Evolutionary conservation across 2,113 vertebrate species (phyloP).

Genomic region (Charina bottae): DNA sequence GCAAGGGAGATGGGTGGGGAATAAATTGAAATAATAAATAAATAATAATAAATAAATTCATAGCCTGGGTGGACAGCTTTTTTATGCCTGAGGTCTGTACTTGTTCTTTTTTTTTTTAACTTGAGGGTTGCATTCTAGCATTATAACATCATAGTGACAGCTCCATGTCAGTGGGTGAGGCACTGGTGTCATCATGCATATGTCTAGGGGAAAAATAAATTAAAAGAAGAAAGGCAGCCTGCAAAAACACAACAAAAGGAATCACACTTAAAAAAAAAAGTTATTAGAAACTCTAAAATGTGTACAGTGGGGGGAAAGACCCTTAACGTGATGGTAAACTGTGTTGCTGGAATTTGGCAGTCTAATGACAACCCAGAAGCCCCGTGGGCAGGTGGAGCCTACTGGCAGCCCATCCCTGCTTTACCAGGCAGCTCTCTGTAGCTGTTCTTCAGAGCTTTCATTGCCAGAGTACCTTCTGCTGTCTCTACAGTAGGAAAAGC

Average conservation of each 20-base stretch:
- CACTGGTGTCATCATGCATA: neutral
- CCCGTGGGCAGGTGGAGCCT: neutral
- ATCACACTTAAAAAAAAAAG: neutral
- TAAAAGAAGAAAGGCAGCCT: neutral
- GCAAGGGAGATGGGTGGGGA: no score
- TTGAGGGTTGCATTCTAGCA: neutral
- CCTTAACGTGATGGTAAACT: neutral
- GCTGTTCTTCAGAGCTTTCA: neutral
- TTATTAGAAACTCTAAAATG: neutral
- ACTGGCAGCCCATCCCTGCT: neutral
- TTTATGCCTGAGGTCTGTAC: neutral
- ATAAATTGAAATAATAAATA: no score
- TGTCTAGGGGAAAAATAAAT: neutral
- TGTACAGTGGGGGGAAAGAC: neutral
- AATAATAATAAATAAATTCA: no score
- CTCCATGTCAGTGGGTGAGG: neutral
- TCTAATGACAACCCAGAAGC: neutral
- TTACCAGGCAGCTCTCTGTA: neutral
- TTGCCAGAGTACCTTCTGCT: neutral
- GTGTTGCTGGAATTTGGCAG: neutral
- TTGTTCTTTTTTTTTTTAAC: neutral
- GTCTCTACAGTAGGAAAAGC: neutral
- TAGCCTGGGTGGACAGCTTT: neutral
- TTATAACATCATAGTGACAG: neutral
- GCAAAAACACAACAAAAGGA: neutral